phyloP scores from a whole-genome alignment of 2,888 invertebrate species.

The Erannis defoliaria region DNA sequence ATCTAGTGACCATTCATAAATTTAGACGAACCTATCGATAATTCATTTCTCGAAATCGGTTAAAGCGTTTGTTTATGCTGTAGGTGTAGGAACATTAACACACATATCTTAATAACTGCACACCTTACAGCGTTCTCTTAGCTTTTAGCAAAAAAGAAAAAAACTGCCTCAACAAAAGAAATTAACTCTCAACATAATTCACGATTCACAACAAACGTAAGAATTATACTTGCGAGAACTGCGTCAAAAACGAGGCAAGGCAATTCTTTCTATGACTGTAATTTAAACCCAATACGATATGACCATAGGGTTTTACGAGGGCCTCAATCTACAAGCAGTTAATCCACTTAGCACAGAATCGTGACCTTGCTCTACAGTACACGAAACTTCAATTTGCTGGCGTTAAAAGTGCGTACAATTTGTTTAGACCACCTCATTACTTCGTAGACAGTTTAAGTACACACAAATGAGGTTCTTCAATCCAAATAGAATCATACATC shows the following conservation, averaged over 20 bases:
- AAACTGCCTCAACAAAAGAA: too few relatives aligned
- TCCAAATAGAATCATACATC: slow-evolving; percentile 16
- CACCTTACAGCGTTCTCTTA: too few relatives aligned
- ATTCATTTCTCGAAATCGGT: too few relatives aligned
- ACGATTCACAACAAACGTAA: not conserved
- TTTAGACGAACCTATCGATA: too few relatives aligned
- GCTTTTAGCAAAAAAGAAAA: too few relatives aligned
- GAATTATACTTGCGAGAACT: not conserved
- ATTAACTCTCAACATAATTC: too few relatives aligned
- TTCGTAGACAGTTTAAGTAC: slow-evolving; percentile 32
- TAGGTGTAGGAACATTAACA: too few relatives aligned
- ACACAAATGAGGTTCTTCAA: slow-evolving; percentile 13
- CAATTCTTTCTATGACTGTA: slow-evolving; percentile 19
- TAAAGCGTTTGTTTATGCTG: too few relatives aligned
- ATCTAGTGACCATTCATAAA: too few relatives aligned
- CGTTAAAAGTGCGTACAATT: slow-evolving; percentile 60
- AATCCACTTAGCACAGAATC: slow-evolving; percentile 45
- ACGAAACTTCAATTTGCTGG: slow-evolving; percentile 55
- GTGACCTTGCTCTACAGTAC: slow-evolving; percentile 60
- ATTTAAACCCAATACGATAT: slow-evolving; percentile 20
- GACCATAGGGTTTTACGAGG: slow-evolving; percentile 25
- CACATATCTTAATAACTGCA: too few relatives aligned
- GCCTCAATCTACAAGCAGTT: slow-evolving; percentile 33
- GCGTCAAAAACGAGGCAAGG: not conserved
- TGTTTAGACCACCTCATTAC: slow-evolving; percentile 48